These are phyloP conservation scores for Hylaea fasciaria DNA, from an alignment of 2,888 invertebrate genomes.

Conservation along the genomic window DNA sequence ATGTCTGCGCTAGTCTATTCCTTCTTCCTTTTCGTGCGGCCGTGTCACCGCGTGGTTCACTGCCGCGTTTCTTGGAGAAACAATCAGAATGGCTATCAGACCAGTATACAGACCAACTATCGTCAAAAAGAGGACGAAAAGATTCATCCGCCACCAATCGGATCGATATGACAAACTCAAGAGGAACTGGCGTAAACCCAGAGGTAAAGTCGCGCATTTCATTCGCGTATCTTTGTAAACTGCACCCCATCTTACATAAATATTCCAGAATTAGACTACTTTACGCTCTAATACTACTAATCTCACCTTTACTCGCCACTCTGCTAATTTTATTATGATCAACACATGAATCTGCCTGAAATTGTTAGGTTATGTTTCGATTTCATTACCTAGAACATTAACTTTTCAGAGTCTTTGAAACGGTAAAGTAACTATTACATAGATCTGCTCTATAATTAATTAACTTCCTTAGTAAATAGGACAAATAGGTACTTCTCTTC, in stretches of 20 bases:
- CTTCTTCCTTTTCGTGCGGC: conserved; percentile 81
- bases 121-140: conserved; percentile 98
- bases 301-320: not conserved
- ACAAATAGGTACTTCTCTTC: not conserved
- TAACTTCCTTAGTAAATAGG: not conserved
- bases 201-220: conserved; percentile 84
- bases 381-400: not conserved
- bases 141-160: conserved; percentile 99
- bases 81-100: conserved; percentile 92
- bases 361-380: conserved; percentile 23
- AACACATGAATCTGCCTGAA: conserved; percentile 7
- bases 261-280: not conserved
- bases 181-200: conserved; percentile 99
- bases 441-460: not conserved
- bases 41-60: conserved; percentile 85
- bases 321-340: not conserved
- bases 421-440: not conserved
- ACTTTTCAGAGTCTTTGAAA: not conserved
- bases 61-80: conserved; percentile 71
- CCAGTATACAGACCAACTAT: conserved; percentile 95
- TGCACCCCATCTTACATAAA: not conserved
- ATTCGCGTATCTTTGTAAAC: conserved; percentile 64
- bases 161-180: conserved; percentile 98
- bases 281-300: not conserved
- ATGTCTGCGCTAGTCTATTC: conserved; percentile 74